Evolutionary conservation across 37 sponge, comb jelly and placozoan genomes (phyloP).

Genomic region (Halichondria panicea): DNA sequence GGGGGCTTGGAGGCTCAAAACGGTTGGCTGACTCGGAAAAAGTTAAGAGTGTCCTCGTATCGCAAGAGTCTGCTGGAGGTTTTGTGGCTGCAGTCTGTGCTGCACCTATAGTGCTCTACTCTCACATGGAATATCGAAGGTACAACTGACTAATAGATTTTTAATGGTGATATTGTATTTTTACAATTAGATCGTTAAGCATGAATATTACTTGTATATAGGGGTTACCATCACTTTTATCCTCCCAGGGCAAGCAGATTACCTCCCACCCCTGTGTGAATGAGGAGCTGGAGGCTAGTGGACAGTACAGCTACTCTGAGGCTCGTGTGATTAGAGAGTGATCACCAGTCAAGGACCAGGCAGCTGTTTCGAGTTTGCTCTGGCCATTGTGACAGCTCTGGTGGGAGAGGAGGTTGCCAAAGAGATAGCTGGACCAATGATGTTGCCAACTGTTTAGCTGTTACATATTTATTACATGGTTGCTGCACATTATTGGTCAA

Average conservation of each 20-base stretch:
- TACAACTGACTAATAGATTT: neutral
- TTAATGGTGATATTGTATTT: neutral
- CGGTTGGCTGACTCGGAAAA: conserved; percentile 45
- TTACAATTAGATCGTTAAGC: no score
- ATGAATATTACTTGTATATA: no score
- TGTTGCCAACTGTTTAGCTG: no score
- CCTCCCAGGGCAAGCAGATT: conserved; percentile 42
- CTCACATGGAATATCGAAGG: conserved; percentile 65
- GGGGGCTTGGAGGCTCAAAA: conserved; percentile 75
- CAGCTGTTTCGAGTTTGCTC: conserved; percentile 88
- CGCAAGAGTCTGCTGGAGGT: conserved; percentile 51
- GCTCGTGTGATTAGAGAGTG: conserved; percentile 67
- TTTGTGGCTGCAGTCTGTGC: conserved; percentile 79
- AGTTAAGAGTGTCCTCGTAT: conserved; percentile 55
- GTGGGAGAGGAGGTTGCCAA: conserved; percentile 62
- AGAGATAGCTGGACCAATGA: conserved; percentile 79
- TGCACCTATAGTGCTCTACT: conserved; percentile 74
- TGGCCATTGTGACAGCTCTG: conserved; percentile 75
- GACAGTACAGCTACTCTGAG: conserved; percentile 65
- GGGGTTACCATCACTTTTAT: neutral
- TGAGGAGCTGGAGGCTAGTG: conserved; percentile 43
- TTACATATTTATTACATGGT: no score
- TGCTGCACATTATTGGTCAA: no score
- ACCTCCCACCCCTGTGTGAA: conserved; percentile 79
- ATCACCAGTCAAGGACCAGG: conserved; percentile 92